These are phyloP conservation scores for Electrophaes corylata DNA, from an alignment of 2,888 invertebrate species.

Conservation along the genomic window DNA sequence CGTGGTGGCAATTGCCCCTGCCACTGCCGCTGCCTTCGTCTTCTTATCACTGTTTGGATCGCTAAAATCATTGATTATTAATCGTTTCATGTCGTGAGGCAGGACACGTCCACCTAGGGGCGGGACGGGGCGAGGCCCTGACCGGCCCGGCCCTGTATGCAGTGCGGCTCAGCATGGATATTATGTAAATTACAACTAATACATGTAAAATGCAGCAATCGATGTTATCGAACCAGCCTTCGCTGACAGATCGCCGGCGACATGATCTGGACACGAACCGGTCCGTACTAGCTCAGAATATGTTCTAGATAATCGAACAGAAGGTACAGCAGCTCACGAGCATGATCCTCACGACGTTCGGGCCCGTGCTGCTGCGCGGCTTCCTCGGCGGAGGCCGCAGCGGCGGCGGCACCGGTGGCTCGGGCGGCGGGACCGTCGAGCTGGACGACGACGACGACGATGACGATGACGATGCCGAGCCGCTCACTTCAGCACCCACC, in stretches of 20 bases:
- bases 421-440: conserved; percentile 74
- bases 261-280: conserved; percentile 11
- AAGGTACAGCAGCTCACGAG: conserved; percentile 90
- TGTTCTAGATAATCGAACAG: conserved; percentile 89
- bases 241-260: conserved; percentile 14
- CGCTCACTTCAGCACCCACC: conserved; percentile 39
- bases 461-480: conserved; percentile 74
- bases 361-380: conserved; percentile 88
- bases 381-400: conserved; percentile 82
- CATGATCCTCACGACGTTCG: conserved; percentile 89
- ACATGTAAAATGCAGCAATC: neutral
- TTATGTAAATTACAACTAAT: neutral
- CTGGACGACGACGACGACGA: conserved; percentile 86
- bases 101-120: too few species aligned
- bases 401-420: conserved; percentile 58
- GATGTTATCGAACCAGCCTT: conserved; percentile 4
- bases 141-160: too few species aligned
- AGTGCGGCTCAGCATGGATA: too few species aligned
- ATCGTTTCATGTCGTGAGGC: too few species aligned
- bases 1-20: too few species aligned
- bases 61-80: too few species aligned
- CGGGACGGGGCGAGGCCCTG: too few species aligned
- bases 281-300: conserved; percentile 62
- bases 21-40: too few species aligned
- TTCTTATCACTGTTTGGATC: too few species aligned